Conservation (phyloP, 2,797 vertebrate species). For the Babyrousa celebensis region DNA sequence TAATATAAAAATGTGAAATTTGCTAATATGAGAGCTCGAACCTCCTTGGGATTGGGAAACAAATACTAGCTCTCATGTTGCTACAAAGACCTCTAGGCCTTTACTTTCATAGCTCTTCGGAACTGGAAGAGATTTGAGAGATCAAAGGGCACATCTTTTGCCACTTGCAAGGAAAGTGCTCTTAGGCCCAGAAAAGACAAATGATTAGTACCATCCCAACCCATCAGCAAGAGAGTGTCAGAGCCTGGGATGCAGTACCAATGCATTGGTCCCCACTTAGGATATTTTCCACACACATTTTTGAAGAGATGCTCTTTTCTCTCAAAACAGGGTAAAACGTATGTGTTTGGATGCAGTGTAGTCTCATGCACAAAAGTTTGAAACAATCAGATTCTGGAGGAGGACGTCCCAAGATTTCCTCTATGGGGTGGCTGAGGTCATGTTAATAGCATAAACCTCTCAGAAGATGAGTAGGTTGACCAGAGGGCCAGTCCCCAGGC, state of each 20-base stretch:
- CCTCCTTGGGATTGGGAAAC: rapidly evolving
- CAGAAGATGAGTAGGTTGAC: no score
- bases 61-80: rapidly evolving
- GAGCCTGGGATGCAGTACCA: rapidly evolving
- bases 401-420: not conserved
- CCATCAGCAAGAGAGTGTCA: no score
- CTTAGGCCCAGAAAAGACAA: not conserved
- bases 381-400: not conserved
- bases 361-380: not conserved
- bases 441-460: no score
- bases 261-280: rapidly evolving
- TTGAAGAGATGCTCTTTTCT: not conserved
- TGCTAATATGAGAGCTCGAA: not conserved
- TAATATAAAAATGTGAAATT: constrained; percentile 82
- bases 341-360: not conserved
- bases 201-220: not conserved
- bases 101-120: not conserved
- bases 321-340: not conserved
- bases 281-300: rapidly evolving
- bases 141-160: not conserved
- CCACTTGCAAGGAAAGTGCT: not conserved
- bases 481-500: rapidly evolving
- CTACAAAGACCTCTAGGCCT: no score
- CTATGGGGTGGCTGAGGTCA: rapidly evolving
- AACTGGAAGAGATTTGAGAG: not conserved